Evolutionary conservation across 2,888 invertebrate genomes (phyloP), one percentile per base, ranked within the genome.

Genomic region (Piscicola geometra): DNA sequence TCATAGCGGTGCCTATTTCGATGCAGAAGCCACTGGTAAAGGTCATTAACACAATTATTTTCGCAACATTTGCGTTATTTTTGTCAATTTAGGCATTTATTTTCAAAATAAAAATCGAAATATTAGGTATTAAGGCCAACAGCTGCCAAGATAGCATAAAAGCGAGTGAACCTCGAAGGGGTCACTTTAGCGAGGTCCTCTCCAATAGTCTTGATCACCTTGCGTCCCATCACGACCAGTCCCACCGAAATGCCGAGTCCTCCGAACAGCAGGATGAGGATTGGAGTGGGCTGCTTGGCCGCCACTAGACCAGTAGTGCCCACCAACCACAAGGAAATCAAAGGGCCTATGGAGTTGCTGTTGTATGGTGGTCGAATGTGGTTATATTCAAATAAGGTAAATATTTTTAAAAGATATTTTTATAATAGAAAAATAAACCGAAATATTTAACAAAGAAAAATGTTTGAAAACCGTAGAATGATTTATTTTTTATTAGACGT

Each of bases 171-270:
- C 94, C 94, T 94, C 80, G 94, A 93, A n/a, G 98, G 94, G 47
- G 97, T 98, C 81, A 99, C 95, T 86, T 91, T 93, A 67, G 97
- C 95, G 78, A 99, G 89, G 87, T 98, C 97, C 86, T 95, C 93
- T 68, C 98, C 99, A 81, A 99, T 91, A 0, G 98, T 99, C 86
- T 93, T 91, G 82, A 98, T 98, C 79, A 99, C 98, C 77, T 94
- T 89, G 71, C 96, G 89, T 56, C 98, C 97, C 93, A 95, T 94
- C 76, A 96, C 86, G 94, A 97, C 98, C 78, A 99, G 88, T 21
- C 98, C 98, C 52, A 94, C 88, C 0, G 95, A 93, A 85, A 99
- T 99, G 76, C 99, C 99, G 60, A 93, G 88, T 47, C 97, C 98
- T 3, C 99, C 99, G 84, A 92, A 98, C 75, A 98, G 88, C 76